Percentiles rank a stretch among this genome's conserved stretches.
phyloP scores from a whole-genome alignment of 92 coral and sea anemone species.

The Galaxea fascicularis region DNA sequence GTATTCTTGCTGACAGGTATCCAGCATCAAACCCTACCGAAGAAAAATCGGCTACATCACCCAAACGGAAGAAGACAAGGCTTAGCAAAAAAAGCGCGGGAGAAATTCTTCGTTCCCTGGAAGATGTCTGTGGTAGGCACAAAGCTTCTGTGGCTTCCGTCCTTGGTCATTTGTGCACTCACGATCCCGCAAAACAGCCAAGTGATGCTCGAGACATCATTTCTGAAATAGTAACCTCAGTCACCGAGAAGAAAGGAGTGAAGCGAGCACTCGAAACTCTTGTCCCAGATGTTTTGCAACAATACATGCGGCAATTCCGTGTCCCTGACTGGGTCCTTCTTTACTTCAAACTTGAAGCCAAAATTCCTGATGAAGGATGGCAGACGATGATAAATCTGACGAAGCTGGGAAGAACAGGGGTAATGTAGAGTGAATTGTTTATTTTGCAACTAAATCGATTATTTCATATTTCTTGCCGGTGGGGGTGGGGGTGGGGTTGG shows the following conservation, averaged over 20 bases:
- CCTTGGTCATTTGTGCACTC: constrained; percentile 29
- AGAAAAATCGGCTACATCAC: neutral
- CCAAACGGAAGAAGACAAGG: neutral
- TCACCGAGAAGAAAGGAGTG: constrained; percentile 33
- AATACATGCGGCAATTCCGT: constrained; percentile 28
- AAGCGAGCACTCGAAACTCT: constrained; percentile 43
- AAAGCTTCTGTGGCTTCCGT: constrained; percentile 32
- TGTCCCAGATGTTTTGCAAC: constrained; percentile 21
- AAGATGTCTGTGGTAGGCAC: constrained; percentile 26
- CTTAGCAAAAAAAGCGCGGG: constrained; percentile 25
- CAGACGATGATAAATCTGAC: constrained; percentile 56
- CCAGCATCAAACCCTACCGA: neutral
- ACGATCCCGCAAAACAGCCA: constrained; percentile 2
- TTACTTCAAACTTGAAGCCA: constrained; percentile 65
- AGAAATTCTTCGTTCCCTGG: constrained; percentile 19
- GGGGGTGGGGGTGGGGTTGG: neutral
- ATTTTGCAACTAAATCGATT: neutral
- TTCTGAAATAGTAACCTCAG: constrained; percentile 22
- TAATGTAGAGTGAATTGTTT: neutral
- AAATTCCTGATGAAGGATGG: constrained; percentile 60
- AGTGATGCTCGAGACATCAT: constrained; percentile 29
- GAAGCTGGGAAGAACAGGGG: constrained; percentile 59
- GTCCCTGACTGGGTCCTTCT: constrained; percentile 69
- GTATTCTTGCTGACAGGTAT: neutral
- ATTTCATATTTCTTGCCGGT: neutral